Conservation (phyloP, 1,140 invertebrate species). For the Zaprionus taronus region DNA sequence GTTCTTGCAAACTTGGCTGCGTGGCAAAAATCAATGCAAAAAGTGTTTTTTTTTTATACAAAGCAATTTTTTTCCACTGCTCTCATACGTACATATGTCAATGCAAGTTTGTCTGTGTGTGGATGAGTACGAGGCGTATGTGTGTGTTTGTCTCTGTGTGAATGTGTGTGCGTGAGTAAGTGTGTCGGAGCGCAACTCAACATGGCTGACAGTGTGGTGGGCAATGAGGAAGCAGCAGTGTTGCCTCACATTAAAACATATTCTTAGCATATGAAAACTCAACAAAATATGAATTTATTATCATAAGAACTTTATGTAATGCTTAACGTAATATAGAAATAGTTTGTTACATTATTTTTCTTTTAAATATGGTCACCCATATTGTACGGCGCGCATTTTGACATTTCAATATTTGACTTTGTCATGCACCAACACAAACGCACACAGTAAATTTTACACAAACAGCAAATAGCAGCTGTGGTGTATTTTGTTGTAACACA, state of each 20-base stretch:
- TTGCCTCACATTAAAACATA: conserved; percentile 24
- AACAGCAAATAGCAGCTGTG: conserved; percentile 37
- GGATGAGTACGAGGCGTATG: conserved; percentile 24
- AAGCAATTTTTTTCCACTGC: conserved; percentile 59
- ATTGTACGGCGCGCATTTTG: conserved; percentile 44
- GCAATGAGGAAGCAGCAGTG: conserved; percentile 38
- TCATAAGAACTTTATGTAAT: not conserved
- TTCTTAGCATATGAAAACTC: not conserved
- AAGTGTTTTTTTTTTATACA: conserved; percentile 41
- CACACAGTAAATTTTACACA: conserved; percentile 21
- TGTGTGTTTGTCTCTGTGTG: conserved; percentile 23
- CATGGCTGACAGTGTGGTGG: conserved; percentile 78
- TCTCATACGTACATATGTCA: conserved; percentile 45
- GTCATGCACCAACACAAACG: conserved; percentile 42
- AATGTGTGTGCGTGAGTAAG: conserved; percentile 58
- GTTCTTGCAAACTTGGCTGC: conserved; percentile 41
- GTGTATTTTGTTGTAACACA: conserved; percentile 44
- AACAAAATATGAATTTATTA: not conserved
- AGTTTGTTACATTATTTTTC: not conserved
- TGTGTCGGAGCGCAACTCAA: conserved; percentile 77
- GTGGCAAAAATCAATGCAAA: conserved; percentile 66
- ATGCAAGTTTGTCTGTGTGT: conserved; percentile 35
- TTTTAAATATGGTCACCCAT: conserved; percentile 28
- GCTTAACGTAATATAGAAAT: not conserved
- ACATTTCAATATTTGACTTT: conserved; percentile 49